phyloP scores from a whole-genome alignment of 2,113 vertebrate species.

The Haplotaxodon microlepis region DNA sequence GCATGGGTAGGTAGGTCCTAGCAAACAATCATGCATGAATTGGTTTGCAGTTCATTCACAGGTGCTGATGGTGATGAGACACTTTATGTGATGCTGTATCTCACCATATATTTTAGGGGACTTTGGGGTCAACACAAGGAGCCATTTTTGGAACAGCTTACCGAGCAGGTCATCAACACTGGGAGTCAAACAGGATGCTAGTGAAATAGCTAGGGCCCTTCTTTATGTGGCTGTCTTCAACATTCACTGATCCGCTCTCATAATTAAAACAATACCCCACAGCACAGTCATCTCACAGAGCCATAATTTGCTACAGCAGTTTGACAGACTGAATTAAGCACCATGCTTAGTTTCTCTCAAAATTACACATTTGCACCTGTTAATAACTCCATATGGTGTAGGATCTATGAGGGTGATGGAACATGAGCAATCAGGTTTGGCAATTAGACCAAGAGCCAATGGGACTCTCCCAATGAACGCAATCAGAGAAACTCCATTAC shows the following conservation, averaged over 20 bases:
- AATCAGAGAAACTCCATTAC: slow-evolving; percentile 25
- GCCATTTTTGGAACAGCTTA: not conserved
- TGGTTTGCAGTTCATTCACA: not conserved
- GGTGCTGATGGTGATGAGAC: not conserved
- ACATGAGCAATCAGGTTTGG: slow-evolving; percentile 28
- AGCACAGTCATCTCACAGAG: not conserved
- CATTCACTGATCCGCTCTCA: not conserved
- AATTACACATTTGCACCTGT: not conserved
- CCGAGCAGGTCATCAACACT: not conserved
- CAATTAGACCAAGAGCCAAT: slow-evolving; percentile 28
- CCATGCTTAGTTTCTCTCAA: not conserved
- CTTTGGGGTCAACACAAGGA: not conserved
- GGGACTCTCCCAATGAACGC: not conserved
- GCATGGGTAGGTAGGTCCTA: not conserved
- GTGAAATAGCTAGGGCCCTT: not conserved
- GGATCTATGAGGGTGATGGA: not conserved
- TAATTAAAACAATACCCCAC: slow-evolving; percentile 27
- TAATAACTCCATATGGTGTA: not conserved
- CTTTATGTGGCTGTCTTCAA: not conserved
- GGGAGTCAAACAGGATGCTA: not conserved
- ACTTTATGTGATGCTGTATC: not conserved
- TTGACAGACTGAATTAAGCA: not conserved
- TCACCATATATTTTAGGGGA: not conserved
- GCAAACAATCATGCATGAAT: not conserved
- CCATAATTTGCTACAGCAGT: not conserved